Evolutionary conservation across 2,888 invertebrate species (phyloP).

Genomic region (Leptinotarsa tumamoca): DNA sequence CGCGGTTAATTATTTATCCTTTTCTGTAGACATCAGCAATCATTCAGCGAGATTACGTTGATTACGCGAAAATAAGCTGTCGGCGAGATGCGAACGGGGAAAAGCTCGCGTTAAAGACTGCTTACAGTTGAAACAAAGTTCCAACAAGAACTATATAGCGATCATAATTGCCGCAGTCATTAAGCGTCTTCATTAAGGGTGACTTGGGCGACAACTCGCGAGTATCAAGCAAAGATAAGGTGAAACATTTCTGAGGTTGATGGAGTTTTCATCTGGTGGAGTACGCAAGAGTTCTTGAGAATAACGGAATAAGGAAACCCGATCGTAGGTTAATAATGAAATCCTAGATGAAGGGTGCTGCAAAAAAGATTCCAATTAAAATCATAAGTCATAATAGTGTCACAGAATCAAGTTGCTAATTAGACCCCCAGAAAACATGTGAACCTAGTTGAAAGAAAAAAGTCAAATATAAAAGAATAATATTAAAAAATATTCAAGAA

Average conservation of each 20-base stretch:
- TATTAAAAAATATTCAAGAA: too few relatives aligned
- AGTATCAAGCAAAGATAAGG: slow-evolving; percentile 23
- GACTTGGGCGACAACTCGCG: neutral
- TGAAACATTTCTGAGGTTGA: slow-evolving; percentile 9
- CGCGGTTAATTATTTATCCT: slow-evolving; percentile 11
- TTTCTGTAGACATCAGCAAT: neutral
- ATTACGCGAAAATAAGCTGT: slow-evolving; percentile 12
- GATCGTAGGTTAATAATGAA: too few relatives aligned
- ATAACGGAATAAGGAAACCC: neutral
- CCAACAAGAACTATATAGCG: slow-evolving; percentile 30
- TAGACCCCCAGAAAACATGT: too few relatives aligned
- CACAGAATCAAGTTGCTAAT: too few relatives aligned
- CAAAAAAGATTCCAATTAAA: too few relatives aligned
- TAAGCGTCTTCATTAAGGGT: slow-evolving; percentile 23
- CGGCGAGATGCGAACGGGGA: neutral
- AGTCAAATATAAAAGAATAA: too few relatives aligned
- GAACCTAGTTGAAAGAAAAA: too few relatives aligned
- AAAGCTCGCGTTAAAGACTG: slow-evolving; percentile 13
- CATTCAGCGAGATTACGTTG: neutral
- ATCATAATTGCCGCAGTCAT: slow-evolving; percentile 34
- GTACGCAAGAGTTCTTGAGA: neutral
- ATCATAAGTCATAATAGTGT: too few relatives aligned
- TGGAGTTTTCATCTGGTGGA: neutral
- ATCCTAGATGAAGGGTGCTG: too few relatives aligned
- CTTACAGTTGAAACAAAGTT: neutral